A percentile compares a stretch with the other conserved stretches of the same genome.
phyloP scores from a whole-genome alignment of 1,140 invertebrate genomes.

The Vollenhovia emeryi region DNA sequence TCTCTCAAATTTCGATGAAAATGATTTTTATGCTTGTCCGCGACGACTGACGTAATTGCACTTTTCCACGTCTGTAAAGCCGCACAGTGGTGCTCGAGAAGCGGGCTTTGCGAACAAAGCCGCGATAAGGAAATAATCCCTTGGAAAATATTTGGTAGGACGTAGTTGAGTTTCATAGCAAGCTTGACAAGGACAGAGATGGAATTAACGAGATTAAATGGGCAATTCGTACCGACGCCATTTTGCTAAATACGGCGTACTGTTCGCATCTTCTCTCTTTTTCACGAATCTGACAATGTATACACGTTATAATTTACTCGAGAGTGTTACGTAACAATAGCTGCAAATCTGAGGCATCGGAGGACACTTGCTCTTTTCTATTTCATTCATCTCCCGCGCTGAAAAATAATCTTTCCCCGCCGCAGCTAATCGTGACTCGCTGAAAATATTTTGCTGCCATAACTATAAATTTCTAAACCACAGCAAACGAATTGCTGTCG shows the following conservation, averaged over 20 bases:
- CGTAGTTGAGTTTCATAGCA: neutral
- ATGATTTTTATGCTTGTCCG: neutral
- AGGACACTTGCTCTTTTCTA: no score
- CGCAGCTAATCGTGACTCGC: no score
- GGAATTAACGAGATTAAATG: neutral
- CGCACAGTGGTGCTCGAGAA: neutral
- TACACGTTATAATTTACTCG: no score
- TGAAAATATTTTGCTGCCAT: no score
- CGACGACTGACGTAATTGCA: neutral
- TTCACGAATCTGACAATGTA: neutral
- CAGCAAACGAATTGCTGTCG: no score
- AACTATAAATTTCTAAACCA: no score
- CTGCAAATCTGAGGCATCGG: no score
- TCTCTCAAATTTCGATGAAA: conserved; percentile 9
- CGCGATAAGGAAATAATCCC: neutral
- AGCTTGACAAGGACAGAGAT: no score
- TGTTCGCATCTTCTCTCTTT: neutral
- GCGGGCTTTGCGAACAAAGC: neutral
- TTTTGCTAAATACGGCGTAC: neutral
- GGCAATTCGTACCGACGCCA: neutral
- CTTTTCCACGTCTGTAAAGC: neutral
- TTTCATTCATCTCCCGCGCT: no score
- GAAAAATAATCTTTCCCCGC: no score
- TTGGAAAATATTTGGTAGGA: neutral
- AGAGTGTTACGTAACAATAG: no score